Base-by-base conservation (phyloP, 92 coral and sea anemone genomes). In the Porites lobata region DNA sequence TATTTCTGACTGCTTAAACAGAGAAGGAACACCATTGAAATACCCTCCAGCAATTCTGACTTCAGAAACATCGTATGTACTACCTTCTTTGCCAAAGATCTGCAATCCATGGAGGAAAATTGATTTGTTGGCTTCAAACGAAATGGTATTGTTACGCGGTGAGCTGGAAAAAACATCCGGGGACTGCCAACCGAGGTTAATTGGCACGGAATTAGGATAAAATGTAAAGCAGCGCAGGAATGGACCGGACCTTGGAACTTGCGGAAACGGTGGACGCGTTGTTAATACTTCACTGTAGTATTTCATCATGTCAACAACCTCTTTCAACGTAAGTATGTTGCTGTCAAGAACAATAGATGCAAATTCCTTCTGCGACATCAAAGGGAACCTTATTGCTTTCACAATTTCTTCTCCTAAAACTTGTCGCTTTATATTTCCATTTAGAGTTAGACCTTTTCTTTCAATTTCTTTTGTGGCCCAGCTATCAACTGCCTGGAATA, bases 401-500 rank as follows among this genome's bases (percentile, higher is more conserved):
- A 56, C 61, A 56, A 56, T 56, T 56, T 56, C 61, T 14, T 56
- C 61, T 56, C 61, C 61, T 56, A 56, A 14, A 56, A 62, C 20
- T 62, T 62, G 66, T 18, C 66, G 17, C 66, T 62, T 62, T 15
- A 62, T 62, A 62, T 62, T 62, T 15, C 66, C n/a, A 62, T 18
- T 20, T 15, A 18, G 19, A 14, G 66, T 3, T 17, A 62, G n/a
- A 6, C 66, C 66, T 62, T 62, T n/a, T 22, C 66, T 62, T 62
- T 62, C 66, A 62, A 74, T 21, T 52, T 86, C 76, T 11, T 43
- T 67, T 15, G 15, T 13, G 8, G 89, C 89, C 89, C 89, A 86
- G n/a, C 18, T 72, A 32, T 68, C 76, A 54, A 86, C 84, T 9
- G 89, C 78, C 69, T 76, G 64, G 77, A 75, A 85, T 52, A 85